These are phyloP conservation scores for Polyommatus icarus DNA, from an alignment of 2,888 invertebrate species.

Conservation along the genomic window DNA sequence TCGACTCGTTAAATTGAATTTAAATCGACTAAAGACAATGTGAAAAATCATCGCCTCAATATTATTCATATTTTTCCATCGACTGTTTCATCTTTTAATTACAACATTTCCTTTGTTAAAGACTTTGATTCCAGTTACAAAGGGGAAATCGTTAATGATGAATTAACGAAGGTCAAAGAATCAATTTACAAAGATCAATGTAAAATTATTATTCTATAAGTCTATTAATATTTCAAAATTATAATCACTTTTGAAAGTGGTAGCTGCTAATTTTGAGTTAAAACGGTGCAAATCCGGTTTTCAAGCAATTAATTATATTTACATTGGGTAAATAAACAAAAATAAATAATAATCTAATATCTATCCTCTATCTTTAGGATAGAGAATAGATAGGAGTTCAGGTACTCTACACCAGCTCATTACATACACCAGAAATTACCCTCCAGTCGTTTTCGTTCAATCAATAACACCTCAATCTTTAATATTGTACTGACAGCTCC, in stretches of 20 bases:
- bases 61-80: slow-evolving; percentile 29
- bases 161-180: neutral
- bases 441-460: neutral
- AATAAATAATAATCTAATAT: no score
- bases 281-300: no score
- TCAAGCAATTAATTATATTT: no score
- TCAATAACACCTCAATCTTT: neutral
- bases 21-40: slow-evolving; percentile 26
- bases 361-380: no score
- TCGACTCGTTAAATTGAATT: slow-evolving; percentile 36
- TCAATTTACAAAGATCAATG: neutral
- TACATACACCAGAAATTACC: no score
- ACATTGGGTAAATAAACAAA: no score
- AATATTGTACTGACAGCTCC: neutral
- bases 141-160: neutral
- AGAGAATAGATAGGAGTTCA: no score
- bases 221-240: neutral
- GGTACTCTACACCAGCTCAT: no score
- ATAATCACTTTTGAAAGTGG: neutral
- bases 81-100: slow-evolving; percentile 16
- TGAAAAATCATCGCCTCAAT: slow-evolving; percentile 23
- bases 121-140: slow-evolving; percentile 2
- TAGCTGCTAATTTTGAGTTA: no score
- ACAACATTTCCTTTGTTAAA: neutral
- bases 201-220: neutral